Conservation (phyloP, 2,888 invertebrate genomes). For the Eristalis intricaria region DNA sequence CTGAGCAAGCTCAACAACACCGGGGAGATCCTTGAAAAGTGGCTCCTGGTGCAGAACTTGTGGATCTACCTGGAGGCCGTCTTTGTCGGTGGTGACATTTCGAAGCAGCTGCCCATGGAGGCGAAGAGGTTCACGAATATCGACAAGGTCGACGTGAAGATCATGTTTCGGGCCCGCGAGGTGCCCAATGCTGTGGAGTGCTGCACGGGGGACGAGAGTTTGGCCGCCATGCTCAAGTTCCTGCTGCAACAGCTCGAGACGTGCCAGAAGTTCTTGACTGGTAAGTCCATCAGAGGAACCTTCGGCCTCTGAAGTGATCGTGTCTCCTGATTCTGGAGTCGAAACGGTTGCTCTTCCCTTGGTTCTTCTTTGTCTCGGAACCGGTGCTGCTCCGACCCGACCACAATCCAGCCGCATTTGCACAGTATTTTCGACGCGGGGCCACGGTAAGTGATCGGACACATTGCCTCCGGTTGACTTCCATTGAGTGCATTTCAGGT, state of each 20-base stretch:
- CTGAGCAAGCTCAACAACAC: conserved; percentile 90
- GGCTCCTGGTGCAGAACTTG: conserved; percentile 92
- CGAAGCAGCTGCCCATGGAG: conserved; percentile 91
- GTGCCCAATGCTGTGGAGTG: conserved; percentile 91
- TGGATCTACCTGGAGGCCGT: conserved; percentile 96
- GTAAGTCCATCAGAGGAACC: no score
- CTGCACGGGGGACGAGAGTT: conserved; percentile 91
- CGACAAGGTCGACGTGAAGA: conserved; percentile 93
- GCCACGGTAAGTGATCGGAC: conserved; percentile 83
- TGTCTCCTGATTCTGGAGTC: conserved; percentile 86
- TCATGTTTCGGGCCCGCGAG: conserved; percentile 92
- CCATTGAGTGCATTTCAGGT: conserved; percentile 80
- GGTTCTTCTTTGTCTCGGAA: conserved; percentile 96
- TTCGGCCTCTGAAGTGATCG: neutral
- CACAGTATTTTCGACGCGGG: conserved; percentile 92
- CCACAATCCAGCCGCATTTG: conserved; percentile 91
- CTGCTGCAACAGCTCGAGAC: conserved; percentile 92
- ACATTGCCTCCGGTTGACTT: no score
- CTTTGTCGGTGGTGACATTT: conserved; percentile 95
- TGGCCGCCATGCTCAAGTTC: conserved; percentile 90
- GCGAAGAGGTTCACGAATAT: conserved; percentile 89
- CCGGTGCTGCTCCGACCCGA: conserved; percentile 92
- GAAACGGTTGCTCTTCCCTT: conserved; percentile 91
- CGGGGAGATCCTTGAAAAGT: conserved; percentile 91
- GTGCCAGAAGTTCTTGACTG: conserved; percentile 94